Evolutionary conservation across 2,888 invertebrate genomes (phyloP).

Genomic region (Eumerus sabulonum): DNA sequence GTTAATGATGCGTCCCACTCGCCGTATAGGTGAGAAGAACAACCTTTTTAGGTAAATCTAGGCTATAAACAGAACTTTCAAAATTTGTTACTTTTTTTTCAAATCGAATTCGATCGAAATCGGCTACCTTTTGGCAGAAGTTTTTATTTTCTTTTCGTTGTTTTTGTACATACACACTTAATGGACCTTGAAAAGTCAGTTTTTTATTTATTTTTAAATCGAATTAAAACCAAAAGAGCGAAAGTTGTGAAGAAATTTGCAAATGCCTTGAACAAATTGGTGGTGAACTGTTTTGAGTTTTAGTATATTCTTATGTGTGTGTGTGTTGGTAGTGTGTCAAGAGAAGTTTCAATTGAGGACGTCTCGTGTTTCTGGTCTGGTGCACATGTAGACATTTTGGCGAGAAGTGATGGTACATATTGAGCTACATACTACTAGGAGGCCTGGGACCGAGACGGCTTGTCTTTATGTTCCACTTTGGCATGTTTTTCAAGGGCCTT

Average conservation of each 20-base stretch:
- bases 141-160: constrained; percentile 21
- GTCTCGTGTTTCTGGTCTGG: too few relatives aligned
- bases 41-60: constrained; percentile 74
- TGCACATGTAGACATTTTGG: too few relatives aligned
- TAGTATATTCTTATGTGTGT: background rate
- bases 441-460: too few relatives aligned
- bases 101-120: constrained; percentile 47
- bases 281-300: constrained; percentile 5
- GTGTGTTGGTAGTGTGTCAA: constrained; percentile 8
- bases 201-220: background rate
- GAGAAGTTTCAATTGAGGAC: background rate
- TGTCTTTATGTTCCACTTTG: too few relatives aligned
- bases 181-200: constrained; percentile 13
- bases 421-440: too few relatives aligned
- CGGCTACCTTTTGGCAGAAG: constrained; percentile 36
- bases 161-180: constrained; percentile 10
- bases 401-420: too few relatives aligned
- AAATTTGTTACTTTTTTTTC: constrained; percentile 63
- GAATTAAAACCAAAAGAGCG: background rate
- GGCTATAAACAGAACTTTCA: constrained; percentile 70
- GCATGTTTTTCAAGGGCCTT: too few relatives aligned
- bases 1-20: constrained; percentile 76
- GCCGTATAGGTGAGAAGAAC: constrained; percentile 77
- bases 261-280: constrained; percentile 49
- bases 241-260: constrained; percentile 8